phyloP scores from a whole-genome alignment of 2,797 vertebrate genomes.

The Telmatherina bonti region DNA sequence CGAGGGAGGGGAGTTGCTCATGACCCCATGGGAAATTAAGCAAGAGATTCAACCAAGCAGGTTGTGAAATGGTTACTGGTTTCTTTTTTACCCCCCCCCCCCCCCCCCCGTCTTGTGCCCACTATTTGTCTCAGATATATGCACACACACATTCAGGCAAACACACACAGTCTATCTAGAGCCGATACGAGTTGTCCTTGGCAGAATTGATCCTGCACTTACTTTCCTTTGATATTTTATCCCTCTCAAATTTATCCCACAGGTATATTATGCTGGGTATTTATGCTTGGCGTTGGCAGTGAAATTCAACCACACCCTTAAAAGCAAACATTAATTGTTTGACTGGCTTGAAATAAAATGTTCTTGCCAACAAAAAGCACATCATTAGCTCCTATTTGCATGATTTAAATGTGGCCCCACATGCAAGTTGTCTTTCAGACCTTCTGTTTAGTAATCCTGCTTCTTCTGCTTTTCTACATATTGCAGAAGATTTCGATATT shows the following conservation, averaged over 20 bases:
- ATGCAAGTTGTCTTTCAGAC: constrained; percentile 35
- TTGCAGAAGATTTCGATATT: constrained; percentile 42
- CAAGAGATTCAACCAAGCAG: constrained; percentile 66
- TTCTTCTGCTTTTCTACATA: constrained; percentile 34
- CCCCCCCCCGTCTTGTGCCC: constrained; percentile 16
- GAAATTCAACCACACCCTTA: constrained; percentile 7
- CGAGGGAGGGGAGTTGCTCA: constrained; percentile 48
- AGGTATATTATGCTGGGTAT: background rate
- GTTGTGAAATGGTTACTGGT: constrained; percentile 66
- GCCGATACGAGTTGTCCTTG: constrained; percentile 15
- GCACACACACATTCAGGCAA: constrained; percentile 4
- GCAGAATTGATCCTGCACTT: constrained; percentile 4
- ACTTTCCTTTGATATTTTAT: constrained; percentile 16
- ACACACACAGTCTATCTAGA: constrained; percentile 8
- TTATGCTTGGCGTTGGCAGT: constrained; percentile 6
- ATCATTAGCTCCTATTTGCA: constrained; percentile 37
- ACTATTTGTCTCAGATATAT: constrained; percentile 11
- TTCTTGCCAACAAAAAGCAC: constrained; percentile 5
- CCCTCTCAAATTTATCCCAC: background rate
- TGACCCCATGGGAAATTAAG: constrained; percentile 80
- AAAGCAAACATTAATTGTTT: constrained; percentile 40
- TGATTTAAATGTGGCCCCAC: constrained; percentile 23
- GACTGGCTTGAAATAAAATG: constrained; percentile 35
- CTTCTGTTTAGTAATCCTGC: constrained; percentile 26
- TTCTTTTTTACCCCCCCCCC: background rate